Evolutionary conservation across 2,888 invertebrate genomes (phyloP).

Genomic region (Pheosia tremula): DNA sequence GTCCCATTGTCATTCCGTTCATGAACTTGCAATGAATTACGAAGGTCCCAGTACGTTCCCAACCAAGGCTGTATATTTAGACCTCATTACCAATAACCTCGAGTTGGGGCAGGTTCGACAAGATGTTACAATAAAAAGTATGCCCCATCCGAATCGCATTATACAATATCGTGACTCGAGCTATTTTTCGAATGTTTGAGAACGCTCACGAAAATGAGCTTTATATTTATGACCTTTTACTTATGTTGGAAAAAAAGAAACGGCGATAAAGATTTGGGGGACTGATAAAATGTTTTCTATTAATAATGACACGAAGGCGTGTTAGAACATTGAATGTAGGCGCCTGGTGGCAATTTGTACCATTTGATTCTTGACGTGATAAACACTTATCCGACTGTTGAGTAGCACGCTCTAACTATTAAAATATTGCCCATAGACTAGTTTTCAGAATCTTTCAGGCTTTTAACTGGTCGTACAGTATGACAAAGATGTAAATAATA

Average conservation of each 20-base stretch:
- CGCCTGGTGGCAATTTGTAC: background rate
- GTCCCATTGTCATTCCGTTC: conserved; percentile 36
- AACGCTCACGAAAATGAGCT: conserved; percentile 73
- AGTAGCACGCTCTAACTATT: background rate
- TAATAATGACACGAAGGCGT: conserved; percentile 55
- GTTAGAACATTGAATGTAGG: conserved; percentile 30
- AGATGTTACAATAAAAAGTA: conserved; percentile 69
- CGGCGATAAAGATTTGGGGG: conserved; percentile 45
- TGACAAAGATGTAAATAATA: too few species aligned
- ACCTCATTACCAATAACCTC: conserved; percentile 65
- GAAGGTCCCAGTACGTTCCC: conserved; percentile 46
- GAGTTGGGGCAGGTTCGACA: conserved; percentile 70
- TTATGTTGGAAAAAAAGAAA: conserved; percentile 57
- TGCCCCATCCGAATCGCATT: conserved; percentile 71
- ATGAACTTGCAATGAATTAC: conserved; percentile 61
- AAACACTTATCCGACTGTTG: background rate
- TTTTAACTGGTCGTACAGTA: too few species aligned
- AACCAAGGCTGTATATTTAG: conserved; percentile 65
- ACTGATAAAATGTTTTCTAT: conserved; percentile 59
- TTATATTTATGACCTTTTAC: conserved; percentile 66
- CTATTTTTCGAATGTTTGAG: conserved; percentile 63
- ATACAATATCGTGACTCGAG: conserved; percentile 69
- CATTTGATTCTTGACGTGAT: background rate
- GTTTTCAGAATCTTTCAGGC: too few species aligned
- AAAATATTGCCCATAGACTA: too few species aligned